phyloP scores from a whole-genome alignment of 2,797 vertebrate genomes.

The Chelon auratus region DNA sequence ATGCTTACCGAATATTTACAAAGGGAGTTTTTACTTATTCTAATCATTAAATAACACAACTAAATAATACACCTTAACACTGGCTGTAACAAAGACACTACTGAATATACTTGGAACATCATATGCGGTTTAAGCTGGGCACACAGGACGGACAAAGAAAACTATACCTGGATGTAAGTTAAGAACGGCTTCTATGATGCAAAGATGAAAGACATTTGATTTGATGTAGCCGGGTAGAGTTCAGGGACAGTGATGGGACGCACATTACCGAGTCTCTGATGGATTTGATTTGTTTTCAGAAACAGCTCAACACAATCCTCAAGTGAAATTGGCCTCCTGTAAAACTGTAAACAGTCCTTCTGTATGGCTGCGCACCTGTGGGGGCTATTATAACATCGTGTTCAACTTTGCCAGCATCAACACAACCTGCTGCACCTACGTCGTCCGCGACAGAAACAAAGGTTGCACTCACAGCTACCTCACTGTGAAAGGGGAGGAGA shows the following conservation, averaged over 20 bases:
- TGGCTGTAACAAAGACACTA: background rate
- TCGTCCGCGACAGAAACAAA: conserved; percentile 2
- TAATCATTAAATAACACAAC: background rate
- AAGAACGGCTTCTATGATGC: no score
- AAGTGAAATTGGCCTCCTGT: background rate
- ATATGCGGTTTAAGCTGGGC: no score
- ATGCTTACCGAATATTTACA: background rate
- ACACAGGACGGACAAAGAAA: no score
- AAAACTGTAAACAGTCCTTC: background rate
- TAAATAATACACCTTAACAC: background rate
- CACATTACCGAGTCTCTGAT: background rate
- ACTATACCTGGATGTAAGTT: no score
- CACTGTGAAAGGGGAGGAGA: background rate
- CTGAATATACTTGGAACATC: background rate
- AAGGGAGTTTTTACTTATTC: background rate
- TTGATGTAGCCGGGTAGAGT: no score
- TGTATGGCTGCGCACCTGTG: background rate
- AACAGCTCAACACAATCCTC: background rate
- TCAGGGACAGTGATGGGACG: no score
- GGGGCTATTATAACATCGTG: background rate
- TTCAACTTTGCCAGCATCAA: conserved; percentile 12
- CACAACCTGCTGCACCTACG: background rate
- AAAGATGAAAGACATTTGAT: no score
- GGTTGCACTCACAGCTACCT: conserved; percentile 5
- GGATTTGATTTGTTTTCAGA: background rate